phyloP scores from a whole-genome alignment of 92 coral and sea anemone species.

The Paramuricea clavata region DNA sequence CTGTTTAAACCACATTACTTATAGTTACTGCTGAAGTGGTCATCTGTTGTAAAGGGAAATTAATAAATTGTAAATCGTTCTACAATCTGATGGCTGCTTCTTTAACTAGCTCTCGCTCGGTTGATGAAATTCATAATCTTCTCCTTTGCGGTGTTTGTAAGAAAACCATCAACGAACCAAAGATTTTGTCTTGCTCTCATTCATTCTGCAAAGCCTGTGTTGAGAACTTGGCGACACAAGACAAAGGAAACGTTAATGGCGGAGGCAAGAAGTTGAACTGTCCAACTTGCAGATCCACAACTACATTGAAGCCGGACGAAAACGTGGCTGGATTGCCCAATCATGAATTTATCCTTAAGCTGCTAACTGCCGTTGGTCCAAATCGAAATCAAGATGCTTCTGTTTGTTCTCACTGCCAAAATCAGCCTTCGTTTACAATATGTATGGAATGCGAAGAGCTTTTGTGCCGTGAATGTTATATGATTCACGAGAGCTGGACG shows the following conservation, averaged over 20 bases:
- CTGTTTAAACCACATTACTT: not conserved
- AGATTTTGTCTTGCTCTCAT: slow-evolving; percentile 1
- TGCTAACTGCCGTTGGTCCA: not conserved
- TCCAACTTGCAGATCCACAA: not conserved
- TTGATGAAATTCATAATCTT: not conserved
- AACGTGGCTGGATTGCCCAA: not conserved
- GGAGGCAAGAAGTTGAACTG: not conserved
- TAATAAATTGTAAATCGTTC: not conserved
- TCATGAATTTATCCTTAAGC: not conserved
- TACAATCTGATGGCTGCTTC: not conserved
- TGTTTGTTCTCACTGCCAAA: not conserved
- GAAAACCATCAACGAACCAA: not conserved
- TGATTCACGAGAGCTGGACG: not conserved
- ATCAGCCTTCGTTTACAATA: not conserved
- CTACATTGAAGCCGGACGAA: not conserved
- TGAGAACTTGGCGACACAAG: not conserved
- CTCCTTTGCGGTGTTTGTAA: not conserved
- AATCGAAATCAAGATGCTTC: not conserved
- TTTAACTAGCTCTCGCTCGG: not conserved
- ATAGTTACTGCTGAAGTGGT: not conserved
- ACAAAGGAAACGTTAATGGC: not conserved
- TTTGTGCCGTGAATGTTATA: not conserved
- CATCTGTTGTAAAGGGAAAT: not conserved
- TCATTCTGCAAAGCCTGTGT: slow-evolving; percentile 3
- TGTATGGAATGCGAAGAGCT: not conserved